Evolutionary conservation across 2,797 vertebrate species (phyloP).

Genomic region (Arrhamphus sclerolepis): DNA sequence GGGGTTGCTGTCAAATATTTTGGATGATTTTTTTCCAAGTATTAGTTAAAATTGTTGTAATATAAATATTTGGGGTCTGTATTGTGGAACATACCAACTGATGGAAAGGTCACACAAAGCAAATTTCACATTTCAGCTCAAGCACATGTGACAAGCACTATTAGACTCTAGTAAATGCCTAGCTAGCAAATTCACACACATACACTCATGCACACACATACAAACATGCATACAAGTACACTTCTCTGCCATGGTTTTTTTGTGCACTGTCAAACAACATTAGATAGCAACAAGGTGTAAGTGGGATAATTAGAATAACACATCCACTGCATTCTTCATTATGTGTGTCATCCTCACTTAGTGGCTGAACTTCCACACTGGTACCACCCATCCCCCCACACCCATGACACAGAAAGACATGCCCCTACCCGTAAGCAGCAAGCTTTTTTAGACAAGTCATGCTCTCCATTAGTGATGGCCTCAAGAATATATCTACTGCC

Average conservation of each 20-base stretch:
- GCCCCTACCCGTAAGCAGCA: slow-evolving; percentile 23
- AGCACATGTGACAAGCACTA: slow-evolving; percentile 49
- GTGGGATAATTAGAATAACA: slow-evolving; percentile 76
- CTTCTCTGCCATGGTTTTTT: slow-evolving; percentile 51
- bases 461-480: slow-evolving; percentile 46
- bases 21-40: too few species aligned
- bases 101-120: slow-evolving; percentile 45
- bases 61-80: neutral
- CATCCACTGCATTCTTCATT: slow-evolving; percentile 73
- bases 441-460: slow-evolving; percentile 39
- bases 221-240: slow-evolving; percentile 39
- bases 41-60: neutral
- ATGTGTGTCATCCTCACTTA: slow-evolving; percentile 73
- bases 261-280: slow-evolving; percentile 72
- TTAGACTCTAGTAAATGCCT: slow-evolving; percentile 39
- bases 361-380: slow-evolving; percentile 43
- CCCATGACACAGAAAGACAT: slow-evolving; percentile 27
- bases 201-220: slow-evolving; percentile 18
- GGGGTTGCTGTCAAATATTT: too few species aligned
- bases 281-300: slow-evolving; percentile 54
- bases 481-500: slow-evolving; percentile 50
- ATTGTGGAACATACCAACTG: slow-evolving; percentile 16
- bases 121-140: slow-evolving; percentile 35
- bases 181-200: slow-evolving; percentile 27
- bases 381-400: slow-evolving; percentile 21